Base-by-base conservation (phyloP, 92 coral and sea anemone species). In the Palythoa grandis region DNA sequence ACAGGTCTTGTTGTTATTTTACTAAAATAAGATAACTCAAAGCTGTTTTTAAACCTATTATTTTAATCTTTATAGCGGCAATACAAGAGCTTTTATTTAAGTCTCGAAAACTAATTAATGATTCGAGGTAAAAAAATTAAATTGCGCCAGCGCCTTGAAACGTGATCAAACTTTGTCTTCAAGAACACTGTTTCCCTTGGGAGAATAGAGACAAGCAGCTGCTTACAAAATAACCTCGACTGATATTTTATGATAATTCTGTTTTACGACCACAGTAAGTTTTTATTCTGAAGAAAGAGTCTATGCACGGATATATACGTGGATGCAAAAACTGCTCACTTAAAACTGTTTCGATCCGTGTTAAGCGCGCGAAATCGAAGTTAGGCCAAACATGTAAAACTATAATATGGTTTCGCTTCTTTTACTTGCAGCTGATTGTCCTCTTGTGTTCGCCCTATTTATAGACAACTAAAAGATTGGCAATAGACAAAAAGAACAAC, bases 401-500 rank as follows among this genome's bases (percentile, higher is more conserved):
- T 23, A 19, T 65, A 29, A 29, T 29, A 25, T 12, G 56, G 73
- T 66, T 66, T 80, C 75, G 70, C 47, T 80, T 80, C 82, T 80
- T 80, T 37, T 29, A 11, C 23, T 25, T 25, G 63, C 17, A n/a
- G 48, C 14, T 67, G 74, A 80, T 65, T 80, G 85, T 67, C 15
- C 72, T 40, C 58, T 23, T 19, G 38, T 80, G 65, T 80, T 66
- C 47, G 74, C 17, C 24, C 60, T 80, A 66, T 80, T 66, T 11
- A 61, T 47, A 66, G 19, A 29, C 61, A 16, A 66, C 70, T 35
- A 57, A 60, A 52, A 80, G 85, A 80, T 52, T 80, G 65, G 75
- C 47, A 63, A 65, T 48, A 65, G 57, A 80, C 74, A 80, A 66
- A 79, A 80, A 80, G 85, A 80, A 80, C 85, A 80, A 80, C 74